These are phyloP conservation scores for Thermophis baileyi DNA, from an alignment of 2,113 vertebrate species.

Conservation along the genomic window DNA sequence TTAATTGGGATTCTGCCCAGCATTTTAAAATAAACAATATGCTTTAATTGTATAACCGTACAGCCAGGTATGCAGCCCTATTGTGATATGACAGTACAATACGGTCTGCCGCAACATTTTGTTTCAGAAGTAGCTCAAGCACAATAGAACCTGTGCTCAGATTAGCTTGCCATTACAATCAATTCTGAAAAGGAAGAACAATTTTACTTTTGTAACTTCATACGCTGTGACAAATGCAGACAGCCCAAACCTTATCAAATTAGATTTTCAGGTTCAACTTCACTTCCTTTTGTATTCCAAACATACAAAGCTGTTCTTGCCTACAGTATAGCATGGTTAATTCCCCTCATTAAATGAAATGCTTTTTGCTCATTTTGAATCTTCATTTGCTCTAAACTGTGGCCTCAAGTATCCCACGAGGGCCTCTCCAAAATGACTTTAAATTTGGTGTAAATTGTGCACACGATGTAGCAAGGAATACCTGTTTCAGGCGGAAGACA, in stretches of 20 bases:
- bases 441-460: slow-evolving; percentile 34
- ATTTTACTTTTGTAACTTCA: neutral
- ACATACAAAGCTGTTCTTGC: slow-evolving; percentile 33
- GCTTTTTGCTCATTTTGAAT: slow-evolving; percentile 47
- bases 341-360: slow-evolving; percentile 51
- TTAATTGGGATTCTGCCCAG: neutral
- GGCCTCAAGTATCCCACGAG: slow-evolving; percentile 42
- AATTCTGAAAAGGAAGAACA: neutral
- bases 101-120: neutral
- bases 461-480: neutral
- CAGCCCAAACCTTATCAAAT: slow-evolving; percentile 1
- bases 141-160: neutral
- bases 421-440: slow-evolving; percentile 36
- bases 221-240: neutral
- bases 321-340: slow-evolving; percentile 34
- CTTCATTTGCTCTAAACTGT: slow-evolving; percentile 51
- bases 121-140: neutral
- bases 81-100: neutral
- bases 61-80: neutral
- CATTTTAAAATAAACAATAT: neutral
- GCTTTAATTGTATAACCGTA: neutral
- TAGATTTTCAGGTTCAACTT: slow-evolving; percentile 47
- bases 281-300: slow-evolving; percentile 20
- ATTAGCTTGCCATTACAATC: neutral
- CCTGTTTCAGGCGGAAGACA: slow-evolving; percentile 26